Evolutionary conservation across 2,797 vertebrate genomes (phyloP).

Genomic region (Galagoides demidoff): DNA sequence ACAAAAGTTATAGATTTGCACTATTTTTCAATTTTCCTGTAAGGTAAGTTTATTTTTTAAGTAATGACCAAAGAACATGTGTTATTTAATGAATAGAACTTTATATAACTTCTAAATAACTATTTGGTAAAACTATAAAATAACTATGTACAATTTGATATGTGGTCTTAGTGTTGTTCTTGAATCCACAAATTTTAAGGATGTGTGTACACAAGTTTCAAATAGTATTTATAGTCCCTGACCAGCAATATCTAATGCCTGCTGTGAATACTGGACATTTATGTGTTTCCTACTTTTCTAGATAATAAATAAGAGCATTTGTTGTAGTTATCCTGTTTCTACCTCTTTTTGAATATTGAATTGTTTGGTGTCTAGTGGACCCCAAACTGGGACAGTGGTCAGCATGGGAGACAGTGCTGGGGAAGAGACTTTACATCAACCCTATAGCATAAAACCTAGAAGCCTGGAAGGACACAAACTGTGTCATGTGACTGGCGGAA

Average conservation of each 20-base stretch:
- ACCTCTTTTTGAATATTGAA: neutral
- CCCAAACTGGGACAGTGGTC: too few species aligned
- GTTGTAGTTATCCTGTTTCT: neutral
- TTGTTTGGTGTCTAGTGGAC: neutral
- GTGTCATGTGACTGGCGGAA: too few species aligned
- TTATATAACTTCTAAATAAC: neutral
- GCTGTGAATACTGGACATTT: neutral
- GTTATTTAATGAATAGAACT: neutral
- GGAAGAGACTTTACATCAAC: too few species aligned
- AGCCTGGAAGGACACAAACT: too few species aligned
- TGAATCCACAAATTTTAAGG: neutral
- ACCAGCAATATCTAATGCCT: neutral
- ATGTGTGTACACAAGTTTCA: neutral
- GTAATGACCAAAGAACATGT: neutral
- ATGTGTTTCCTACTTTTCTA: neutral
- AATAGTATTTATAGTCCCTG: neutral
- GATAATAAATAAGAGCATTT: neutral
- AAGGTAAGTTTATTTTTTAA: neutral
- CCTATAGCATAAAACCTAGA: too few species aligned
- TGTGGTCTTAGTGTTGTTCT: neutral
- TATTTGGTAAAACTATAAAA: neutral
- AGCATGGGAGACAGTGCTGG: too few species aligned
- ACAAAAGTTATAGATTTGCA: neutral
- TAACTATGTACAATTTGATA: neutral
- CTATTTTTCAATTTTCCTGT: neutral